These are phyloP conservation scores for Cataglyphis cursor DNA, from an alignment of 2,888 invertebrate species.

Conservation along the genomic window DNA sequence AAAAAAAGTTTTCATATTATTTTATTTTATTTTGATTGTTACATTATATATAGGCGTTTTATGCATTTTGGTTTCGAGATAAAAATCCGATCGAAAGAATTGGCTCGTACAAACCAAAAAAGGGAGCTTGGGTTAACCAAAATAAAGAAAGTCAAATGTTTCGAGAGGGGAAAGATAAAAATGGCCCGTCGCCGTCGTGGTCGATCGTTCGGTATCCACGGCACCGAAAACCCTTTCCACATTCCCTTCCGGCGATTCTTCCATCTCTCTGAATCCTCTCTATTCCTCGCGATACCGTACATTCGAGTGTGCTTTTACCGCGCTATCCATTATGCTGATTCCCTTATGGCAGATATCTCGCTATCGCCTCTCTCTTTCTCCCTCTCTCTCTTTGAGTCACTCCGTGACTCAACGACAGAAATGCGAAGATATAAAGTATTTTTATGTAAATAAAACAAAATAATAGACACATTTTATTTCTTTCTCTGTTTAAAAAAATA, in stretches of 20 bases:
- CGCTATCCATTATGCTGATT: slow-evolving; percentile 40
- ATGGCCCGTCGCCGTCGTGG: slow-evolving; percentile 24
- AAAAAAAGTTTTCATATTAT: background rate
- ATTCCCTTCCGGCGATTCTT: slow-evolving; percentile 33
- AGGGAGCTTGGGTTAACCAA: slow-evolving; percentile 19
- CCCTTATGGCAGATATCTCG: background rate
- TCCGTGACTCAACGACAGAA: background rate
- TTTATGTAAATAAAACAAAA: slow-evolving; percentile 15
- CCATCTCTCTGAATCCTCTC: background rate
- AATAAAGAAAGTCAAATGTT: slow-evolving; percentile 37
- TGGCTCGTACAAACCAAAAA: slow-evolving; percentile 4
- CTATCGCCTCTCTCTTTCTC: background rate
- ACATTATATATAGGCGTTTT: background rate
- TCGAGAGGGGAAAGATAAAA: background rate
- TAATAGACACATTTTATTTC: background rate
- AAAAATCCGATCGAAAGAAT: slow-evolving; percentile 32
- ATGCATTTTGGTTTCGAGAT: background rate
- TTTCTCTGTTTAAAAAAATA: background rate
- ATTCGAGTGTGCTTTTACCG: slow-evolving; percentile 40
- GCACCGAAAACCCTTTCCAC: slow-evolving; percentile 16
- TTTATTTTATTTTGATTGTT: background rate
- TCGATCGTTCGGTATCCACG: slow-evolving; percentile 44
- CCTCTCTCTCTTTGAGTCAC: slow-evolving; percentile 6
- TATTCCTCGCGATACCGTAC: background rate
- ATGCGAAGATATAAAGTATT: slow-evolving; percentile 8